Conservation (phyloP, 2,113 vertebrate genomes). For the Mus musculus region DNA sequence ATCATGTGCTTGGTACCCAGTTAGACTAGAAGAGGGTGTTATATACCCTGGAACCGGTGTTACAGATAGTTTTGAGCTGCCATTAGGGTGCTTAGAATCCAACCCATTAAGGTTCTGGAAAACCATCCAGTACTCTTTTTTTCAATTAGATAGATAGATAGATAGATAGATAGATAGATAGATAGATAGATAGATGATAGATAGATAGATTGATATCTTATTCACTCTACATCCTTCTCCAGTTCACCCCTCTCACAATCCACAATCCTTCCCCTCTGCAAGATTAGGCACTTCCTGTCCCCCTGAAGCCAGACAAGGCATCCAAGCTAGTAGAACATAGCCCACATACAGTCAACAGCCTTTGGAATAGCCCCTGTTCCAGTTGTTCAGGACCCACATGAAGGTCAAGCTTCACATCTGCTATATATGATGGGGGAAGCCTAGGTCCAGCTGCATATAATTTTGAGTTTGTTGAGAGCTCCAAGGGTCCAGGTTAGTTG, state of each 20-base stretch:
- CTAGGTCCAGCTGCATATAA: neutral
- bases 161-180: no score
- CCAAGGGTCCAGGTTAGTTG: neutral
- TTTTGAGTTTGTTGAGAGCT: neutral
- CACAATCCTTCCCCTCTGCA: no score
- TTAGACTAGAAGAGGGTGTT: neutral
- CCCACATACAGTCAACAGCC: no score
- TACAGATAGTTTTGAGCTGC: neutral
- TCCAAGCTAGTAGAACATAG: no score
- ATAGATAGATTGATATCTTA: no score
- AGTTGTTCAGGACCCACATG: neutral
- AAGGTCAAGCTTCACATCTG: neutral
- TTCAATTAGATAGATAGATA: no score
- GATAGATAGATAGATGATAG: no score
- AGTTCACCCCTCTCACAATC: no score
- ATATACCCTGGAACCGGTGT: neutral
- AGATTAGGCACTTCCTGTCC: neutral
- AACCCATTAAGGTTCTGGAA: neutral
- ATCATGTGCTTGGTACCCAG: neutral
- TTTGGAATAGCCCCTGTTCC: no score
- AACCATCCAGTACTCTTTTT: no score
- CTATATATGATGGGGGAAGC: neutral
- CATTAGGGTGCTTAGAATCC: neutral
- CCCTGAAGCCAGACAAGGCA: neutral
- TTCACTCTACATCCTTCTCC: no score